A percentile compares a stretch with the other conserved stretches of the same genome.
phyloP scores from a whole-genome alignment of 92 coral and sea anemone species.

The Montipora capitata region DNA sequence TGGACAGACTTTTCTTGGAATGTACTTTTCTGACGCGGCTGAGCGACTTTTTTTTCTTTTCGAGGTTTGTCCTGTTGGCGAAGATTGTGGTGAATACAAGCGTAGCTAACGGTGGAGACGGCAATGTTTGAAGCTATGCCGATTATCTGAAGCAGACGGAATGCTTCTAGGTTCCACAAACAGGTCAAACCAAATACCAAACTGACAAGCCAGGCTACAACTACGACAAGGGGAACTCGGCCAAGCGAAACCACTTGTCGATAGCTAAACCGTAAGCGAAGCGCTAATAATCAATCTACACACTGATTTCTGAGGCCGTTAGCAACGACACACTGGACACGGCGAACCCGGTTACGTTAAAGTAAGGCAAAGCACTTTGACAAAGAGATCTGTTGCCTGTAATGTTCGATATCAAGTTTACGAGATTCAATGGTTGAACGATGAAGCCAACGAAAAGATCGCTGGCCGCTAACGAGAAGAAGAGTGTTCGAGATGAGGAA shows the following conservation, averaged over 20 bases:
- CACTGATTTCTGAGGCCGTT: constrained; percentile 43
- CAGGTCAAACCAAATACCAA: constrained; percentile 21
- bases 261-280: constrained; percentile 24
- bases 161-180: constrained; percentile 5
- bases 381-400: constrained; percentile 21
- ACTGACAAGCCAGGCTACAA: constrained; percentile 20
- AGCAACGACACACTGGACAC: constrained; percentile 31
- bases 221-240: constrained; percentile 19
- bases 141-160: constrained; percentile 17
- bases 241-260: constrained; percentile 31
- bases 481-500: constrained; percentile 44
- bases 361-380: constrained; percentile 11
- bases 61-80: constrained; percentile 16
- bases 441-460: constrained; percentile 39
- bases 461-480: constrained; percentile 40
- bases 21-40: background rate
- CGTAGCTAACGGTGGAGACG: constrained; percentile 35
- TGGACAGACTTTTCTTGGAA: constrained; percentile 27
- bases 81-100: constrained; percentile 20
- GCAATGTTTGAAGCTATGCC: constrained; percentile 22
- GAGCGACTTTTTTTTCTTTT: constrained; percentile 3
- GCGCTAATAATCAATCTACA: constrained; percentile 35
- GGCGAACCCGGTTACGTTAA: constrained; percentile 29
- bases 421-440: constrained; percentile 32
- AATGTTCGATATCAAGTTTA: constrained; percentile 2